A percentile compares a stretch with the other conserved stretches of the same genome.
These are phyloP conservation scores for Dryocosmus kuriphilus DNA, from an alignment of 2,888 invertebrate genomes.

Conservation along the genomic window DNA sequence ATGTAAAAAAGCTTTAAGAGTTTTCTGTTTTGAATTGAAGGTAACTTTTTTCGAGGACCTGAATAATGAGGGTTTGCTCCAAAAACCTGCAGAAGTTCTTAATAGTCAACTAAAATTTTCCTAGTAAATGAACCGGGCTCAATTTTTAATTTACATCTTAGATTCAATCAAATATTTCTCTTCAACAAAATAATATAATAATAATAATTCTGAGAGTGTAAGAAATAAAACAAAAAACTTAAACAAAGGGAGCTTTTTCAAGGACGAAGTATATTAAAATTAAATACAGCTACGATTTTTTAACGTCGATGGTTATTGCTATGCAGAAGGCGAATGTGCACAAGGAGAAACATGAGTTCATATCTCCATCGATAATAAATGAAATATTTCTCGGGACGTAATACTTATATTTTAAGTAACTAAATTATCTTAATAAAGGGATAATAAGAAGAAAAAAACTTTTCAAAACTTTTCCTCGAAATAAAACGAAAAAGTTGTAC, in stretches of 20 bases:
- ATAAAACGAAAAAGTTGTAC: neutral
- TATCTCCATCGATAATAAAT: constrained; percentile 24
- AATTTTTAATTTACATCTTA: neutral
- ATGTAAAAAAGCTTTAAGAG: neutral
- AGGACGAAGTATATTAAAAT: constrained; percentile 6
- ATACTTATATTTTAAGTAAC: neutral
- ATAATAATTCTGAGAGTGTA: neutral
- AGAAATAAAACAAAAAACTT: constrained; percentile 10
- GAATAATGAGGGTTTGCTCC: constrained; percentile 4
- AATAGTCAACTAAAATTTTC: constrained; percentile 6
- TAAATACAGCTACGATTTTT: constrained; percentile 2
- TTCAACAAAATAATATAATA: neutral
- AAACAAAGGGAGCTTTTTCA: constrained; percentile 10
- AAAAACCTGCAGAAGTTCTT: constrained; percentile 22
- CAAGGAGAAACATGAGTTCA: constrained; percentile 27
- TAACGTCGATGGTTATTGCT: constrained; percentile 19
- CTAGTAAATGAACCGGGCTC: neutral
- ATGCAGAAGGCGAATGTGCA: neutral
- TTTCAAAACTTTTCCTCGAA: neutral
- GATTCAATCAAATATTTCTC: neutral
- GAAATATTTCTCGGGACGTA: neutral
- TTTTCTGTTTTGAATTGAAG: neutral
- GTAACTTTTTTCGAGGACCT: constrained; percentile 6
- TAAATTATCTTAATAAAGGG: neutral
- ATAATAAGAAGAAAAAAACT: no score